A percentile compares a stretch with the other conserved stretches of the same genome.
Evolutionary conservation across 1,140 invertebrate genomes (phyloP).

Genomic region (Drosophila nikananu): DNA sequence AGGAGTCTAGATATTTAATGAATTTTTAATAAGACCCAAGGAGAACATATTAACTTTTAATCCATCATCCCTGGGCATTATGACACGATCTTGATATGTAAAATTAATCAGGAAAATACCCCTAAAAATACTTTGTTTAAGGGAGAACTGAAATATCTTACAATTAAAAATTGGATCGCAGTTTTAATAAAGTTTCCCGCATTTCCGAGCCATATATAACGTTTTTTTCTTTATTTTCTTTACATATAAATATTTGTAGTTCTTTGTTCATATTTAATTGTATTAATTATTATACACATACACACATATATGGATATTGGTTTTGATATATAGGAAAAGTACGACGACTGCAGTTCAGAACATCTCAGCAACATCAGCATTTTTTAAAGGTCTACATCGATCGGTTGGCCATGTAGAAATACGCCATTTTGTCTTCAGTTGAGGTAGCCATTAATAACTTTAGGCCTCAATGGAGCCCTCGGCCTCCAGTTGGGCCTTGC

Average conservation of each 20-base stretch:
- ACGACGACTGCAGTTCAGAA: constrained; percentile 84
- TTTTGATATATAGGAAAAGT: constrained; percentile 56
- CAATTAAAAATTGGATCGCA: too few species aligned
- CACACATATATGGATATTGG: constrained; percentile 72
- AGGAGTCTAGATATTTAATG: too few species aligned
- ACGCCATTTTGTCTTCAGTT: constrained; percentile 61
- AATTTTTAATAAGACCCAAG: too few species aligned
- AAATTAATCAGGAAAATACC: too few species aligned
- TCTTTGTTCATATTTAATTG: constrained; percentile 47
- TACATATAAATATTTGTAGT: constrained; percentile 19
- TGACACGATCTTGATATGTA: too few species aligned
- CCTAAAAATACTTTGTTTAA: too few species aligned
- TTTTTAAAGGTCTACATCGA: constrained; percentile 26
- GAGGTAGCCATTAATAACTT: constrained; percentile 57
- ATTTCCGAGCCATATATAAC: constrained; percentile 10
- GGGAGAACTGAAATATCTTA: too few species aligned
- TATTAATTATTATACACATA: constrained; percentile 74
- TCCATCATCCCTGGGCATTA: too few species aligned
- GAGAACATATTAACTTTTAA: too few species aligned
- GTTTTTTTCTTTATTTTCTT: neutral
- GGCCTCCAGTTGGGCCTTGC: constrained; percentile 73
- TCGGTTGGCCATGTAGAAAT: constrained; percentile 47
- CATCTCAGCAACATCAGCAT: constrained; percentile 80
- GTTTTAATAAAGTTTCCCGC: neutral
- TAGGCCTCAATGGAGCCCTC: constrained; percentile 72